phyloP scores from a whole-genome alignment of 1,140 invertebrate genomes.

The Meloidogyne exigua region DNA sequence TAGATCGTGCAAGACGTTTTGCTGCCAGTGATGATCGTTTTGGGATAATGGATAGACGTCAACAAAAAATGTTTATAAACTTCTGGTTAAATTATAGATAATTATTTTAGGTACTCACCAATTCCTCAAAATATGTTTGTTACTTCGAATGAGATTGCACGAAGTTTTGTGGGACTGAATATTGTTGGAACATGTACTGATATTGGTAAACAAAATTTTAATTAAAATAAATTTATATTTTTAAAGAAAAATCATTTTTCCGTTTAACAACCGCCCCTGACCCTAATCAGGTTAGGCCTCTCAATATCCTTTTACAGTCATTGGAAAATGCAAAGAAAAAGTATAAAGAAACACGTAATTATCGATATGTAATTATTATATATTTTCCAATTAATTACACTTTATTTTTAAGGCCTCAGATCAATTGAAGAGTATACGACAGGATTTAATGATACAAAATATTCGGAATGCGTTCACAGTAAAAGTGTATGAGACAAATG shows the following conservation, averaged over 20 bases:
- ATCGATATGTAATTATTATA: constrained; percentile 43
- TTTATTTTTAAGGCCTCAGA: constrained; percentile 67
- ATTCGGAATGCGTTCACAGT: constrained; percentile 89
- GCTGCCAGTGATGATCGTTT: constrained; percentile 23
- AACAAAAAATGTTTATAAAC: neutral
- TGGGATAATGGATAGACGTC: constrained; percentile 9
- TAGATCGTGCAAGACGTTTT: constrained; percentile 36
- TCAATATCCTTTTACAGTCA: constrained; percentile 26
- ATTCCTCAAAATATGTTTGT: constrained; percentile 18
- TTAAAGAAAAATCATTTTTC: constrained; percentile 44
- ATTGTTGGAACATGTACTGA: constrained; percentile 45
- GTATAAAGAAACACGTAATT: constrained; percentile 33
- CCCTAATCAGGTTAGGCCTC: constrained; percentile 44
- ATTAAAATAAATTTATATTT: neutral
- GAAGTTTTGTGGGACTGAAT: constrained; percentile 7
- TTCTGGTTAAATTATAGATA: neutral
- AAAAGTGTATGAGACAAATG: constrained; percentile 95
- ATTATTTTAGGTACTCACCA: neutral
- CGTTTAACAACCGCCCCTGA: constrained; percentile 45
- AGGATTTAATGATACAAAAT: constrained; percentile 96
- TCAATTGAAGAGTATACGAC: constrained; percentile 94
- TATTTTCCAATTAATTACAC: neutral
- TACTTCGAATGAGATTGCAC: neutral
- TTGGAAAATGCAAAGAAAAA: constrained; percentile 47
- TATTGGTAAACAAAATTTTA: constrained; percentile 23